These are phyloP conservation scores for Neomicropteryx cornuta DNA, from an alignment of 1,140 invertebrate genomes.

Conservation along the genomic window DNA sequence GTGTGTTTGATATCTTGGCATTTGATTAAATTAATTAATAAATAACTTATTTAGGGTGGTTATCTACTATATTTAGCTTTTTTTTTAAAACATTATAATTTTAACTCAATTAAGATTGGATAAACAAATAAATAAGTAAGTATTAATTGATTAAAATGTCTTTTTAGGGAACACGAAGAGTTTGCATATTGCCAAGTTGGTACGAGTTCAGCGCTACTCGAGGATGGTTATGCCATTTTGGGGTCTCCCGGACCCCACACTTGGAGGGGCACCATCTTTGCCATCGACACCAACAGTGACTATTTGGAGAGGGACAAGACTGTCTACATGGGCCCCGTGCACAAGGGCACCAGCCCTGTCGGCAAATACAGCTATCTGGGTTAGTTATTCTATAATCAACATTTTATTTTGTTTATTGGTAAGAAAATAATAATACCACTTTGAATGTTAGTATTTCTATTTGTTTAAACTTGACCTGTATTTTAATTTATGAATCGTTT, in stretches of 20 bases:
- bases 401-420: no score
- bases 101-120: no score
- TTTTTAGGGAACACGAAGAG: conserved; percentile 66
- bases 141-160: conserved; percentile 9
- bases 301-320: conserved; percentile 66
- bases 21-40: no score
- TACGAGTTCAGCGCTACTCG: conserved; percentile 67
- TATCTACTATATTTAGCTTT: no score
- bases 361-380: conserved; percentile 87
- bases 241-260: conserved; percentile 80
- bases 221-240: conserved; percentile 70
- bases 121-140: no score
- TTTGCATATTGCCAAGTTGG: conserved; percentile 90
- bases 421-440: no score
- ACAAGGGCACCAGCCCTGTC: conserved; percentile 54
- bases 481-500: no score
- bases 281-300: conserved; percentile 62
- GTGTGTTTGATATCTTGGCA: no score
- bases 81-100: no score
- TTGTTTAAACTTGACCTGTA: no score
- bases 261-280: conserved; percentile 81
- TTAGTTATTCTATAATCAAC: conserved; percentile 32
- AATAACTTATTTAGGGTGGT: no score
- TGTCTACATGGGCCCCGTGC: conserved; percentile 62
- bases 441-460: conserved; percentile 3